phyloP scores from a whole-genome alignment of 1,140 invertebrate species.

The Metopolophium dirhodum region DNA sequence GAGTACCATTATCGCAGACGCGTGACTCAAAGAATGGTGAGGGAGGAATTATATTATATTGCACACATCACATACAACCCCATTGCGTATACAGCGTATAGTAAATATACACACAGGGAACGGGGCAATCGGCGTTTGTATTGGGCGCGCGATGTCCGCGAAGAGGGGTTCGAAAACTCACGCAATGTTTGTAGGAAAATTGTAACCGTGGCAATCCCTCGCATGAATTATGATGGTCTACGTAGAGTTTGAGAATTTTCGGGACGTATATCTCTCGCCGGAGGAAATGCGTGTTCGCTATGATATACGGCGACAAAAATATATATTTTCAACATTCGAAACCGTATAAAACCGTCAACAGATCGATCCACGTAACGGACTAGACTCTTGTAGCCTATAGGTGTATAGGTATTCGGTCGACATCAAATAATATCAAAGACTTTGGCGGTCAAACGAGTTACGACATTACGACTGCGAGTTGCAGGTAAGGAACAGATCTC shows the following conservation, averaged over 20 bases:
- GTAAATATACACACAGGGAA: not conserved
- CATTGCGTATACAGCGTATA: not conserved
- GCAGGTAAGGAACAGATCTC: no score
- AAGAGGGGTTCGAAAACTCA: not conserved
- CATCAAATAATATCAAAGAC: not conserved
- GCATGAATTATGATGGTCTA: not conserved
- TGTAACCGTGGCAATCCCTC: not conserved
- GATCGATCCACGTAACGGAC: not conserved
- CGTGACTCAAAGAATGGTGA: slow-evolving; percentile 5
- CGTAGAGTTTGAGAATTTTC: not conserved
- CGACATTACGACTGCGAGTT: no score
- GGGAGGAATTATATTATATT: not conserved
- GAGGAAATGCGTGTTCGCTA: no score
- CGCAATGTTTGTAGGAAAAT: not conserved
- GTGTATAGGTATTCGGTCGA: not conserved
- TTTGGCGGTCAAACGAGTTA: not conserved
- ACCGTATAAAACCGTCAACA: not conserved
- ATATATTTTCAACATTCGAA: not conserved
- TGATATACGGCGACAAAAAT: not conserved
- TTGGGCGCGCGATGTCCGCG: not conserved
- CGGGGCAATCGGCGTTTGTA: not conserved
- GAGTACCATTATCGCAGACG: slow-evolving; percentile 1
- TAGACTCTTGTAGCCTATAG: not conserved
- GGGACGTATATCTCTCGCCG: no score
- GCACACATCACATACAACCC: not conserved